Evolutionary conservation across 2,113 vertebrate genomes (phyloP).

Genomic region (Hydrochoerus hydrochaeris): DNA sequence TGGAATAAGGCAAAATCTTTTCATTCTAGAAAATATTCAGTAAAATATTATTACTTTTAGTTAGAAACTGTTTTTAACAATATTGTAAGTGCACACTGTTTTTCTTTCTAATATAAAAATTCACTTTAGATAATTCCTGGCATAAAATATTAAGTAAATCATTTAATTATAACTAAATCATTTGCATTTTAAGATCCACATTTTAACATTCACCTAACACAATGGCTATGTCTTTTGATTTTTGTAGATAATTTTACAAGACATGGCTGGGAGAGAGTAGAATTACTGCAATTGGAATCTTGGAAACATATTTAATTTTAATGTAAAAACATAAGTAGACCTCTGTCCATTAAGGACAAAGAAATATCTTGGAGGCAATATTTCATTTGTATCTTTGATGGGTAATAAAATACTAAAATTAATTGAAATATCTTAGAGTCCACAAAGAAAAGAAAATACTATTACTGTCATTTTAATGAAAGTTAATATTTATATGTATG

Average conservation of each 20-base stretch:
- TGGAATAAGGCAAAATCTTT: neutral
- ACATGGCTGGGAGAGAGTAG: neutral
- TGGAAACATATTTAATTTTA: constrained; percentile 20
- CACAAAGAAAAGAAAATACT: neutral
- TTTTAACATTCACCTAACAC: constrained; percentile 9
- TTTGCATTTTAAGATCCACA: neutral
- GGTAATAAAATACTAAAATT: neutral
- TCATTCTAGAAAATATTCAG: neutral
- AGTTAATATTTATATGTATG: neutral
- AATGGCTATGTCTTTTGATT: neutral
- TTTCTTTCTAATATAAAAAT: neutral
- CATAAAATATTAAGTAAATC: neutral
- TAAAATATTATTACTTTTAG: neutral
- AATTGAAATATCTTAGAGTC: neutral
- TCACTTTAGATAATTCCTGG: neutral
- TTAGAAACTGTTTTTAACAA: constrained; percentile 9
- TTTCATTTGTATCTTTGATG: constrained; percentile 18
- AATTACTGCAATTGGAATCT: neutral
- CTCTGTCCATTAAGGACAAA: constrained; percentile 20
- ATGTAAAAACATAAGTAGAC: neutral
- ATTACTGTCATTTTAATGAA: neutral
- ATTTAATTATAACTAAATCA: neutral
- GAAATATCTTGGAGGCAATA: neutral
- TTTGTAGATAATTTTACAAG: neutral
- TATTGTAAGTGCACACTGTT: neutral